These are phyloP conservation scores for Toxotes lorentzi DNA, from an alignment of 2,797 vertebrate genomes.

Conservation along the genomic window DNA sequence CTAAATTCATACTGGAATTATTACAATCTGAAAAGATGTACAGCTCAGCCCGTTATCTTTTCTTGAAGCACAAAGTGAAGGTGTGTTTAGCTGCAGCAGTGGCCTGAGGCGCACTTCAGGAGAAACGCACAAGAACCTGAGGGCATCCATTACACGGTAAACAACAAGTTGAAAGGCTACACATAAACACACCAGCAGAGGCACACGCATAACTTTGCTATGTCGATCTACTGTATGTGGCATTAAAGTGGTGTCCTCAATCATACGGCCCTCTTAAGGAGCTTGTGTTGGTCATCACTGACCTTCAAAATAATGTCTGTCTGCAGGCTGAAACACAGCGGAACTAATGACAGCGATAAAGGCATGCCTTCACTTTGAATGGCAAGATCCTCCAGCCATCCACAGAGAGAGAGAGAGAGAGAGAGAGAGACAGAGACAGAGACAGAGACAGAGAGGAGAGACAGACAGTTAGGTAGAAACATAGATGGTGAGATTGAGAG, in stretches of 20 bases:
- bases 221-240: slow-evolving; percentile 14
- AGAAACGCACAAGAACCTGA: slow-evolving; percentile 2
- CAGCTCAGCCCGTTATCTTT: slow-evolving; percentile 38
- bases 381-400: slow-evolving; percentile 58
- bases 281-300: slow-evolving; percentile 64
- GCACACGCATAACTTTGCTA: neutral
- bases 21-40: slow-evolving; percentile 34
- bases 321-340: slow-evolving; percentile 65
- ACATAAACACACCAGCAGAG: slow-evolving; percentile 5
- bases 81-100: slow-evolving; percentile 18
- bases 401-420: slow-evolving; percentile 37
- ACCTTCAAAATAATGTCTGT: slow-evolving; percentile 74
- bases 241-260: slow-evolving; percentile 42
- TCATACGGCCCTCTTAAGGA: slow-evolving; percentile 37
- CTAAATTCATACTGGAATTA: slow-evolving; percentile 30
- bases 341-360: slow-evolving; percentile 81
- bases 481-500: slow-evolving; percentile 62
- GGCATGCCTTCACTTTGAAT: slow-evolving; percentile 66
- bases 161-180: slow-evolving; percentile 27
- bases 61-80: neutral
- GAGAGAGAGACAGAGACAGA: slow-evolving; percentile 26
- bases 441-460: slow-evolving; percentile 9
- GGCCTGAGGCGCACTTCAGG: slow-evolving; percentile 20
- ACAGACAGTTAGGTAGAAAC: slow-evolving; percentile 26
- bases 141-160: slow-evolving; percentile 19